Evolutionary conservation across 92 coral and sea anemone species (phyloP).

Genomic region (Umimayanthus chanpuru): DNA sequence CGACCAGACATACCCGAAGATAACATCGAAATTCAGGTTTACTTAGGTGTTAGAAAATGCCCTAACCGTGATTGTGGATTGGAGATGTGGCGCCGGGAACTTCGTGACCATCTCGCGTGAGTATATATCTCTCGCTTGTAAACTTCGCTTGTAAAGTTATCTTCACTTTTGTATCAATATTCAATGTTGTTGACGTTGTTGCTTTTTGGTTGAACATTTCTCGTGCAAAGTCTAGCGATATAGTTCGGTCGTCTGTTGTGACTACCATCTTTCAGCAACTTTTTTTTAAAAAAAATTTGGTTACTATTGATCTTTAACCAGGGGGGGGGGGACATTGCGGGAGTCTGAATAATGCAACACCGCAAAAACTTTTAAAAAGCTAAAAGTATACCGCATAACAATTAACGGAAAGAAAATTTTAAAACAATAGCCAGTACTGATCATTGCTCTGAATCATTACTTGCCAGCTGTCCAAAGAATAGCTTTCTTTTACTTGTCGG

Average conservation of each 20-base stretch:
- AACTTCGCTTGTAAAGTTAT: background rate
- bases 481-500: too few relatives aligned
- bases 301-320: too few relatives aligned
- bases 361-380: too few relatives aligned
- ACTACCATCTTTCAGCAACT: too few relatives aligned
- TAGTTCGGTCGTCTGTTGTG: background rate
- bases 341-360: too few relatives aligned
- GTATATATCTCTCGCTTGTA: slow-evolving; percentile 5
- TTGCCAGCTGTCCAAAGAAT: too few relatives aligned
- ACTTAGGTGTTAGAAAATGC: slow-evolving; percentile 84
- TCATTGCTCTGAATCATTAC: too few relatives aligned
- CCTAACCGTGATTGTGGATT: slow-evolving; percentile 71
- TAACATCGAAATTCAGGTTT: slow-evolving; percentile 76
- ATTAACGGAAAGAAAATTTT: too few relatives aligned
- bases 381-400: too few relatives aligned
- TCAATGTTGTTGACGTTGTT: background rate
- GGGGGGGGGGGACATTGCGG: too few relatives aligned
- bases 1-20: slow-evolving; percentile 97
- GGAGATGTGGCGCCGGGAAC: slow-evolving; percentile 96
- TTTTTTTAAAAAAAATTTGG: too few relatives aligned
- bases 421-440: too few relatives aligned
- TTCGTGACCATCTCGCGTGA: slow-evolving; percentile 74
- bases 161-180: background rate
- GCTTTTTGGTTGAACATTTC: background rate
- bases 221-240: background rate